Conservation (phyloP, 2,113 vertebrate species). For the Tursiops truncatus region DNA sequence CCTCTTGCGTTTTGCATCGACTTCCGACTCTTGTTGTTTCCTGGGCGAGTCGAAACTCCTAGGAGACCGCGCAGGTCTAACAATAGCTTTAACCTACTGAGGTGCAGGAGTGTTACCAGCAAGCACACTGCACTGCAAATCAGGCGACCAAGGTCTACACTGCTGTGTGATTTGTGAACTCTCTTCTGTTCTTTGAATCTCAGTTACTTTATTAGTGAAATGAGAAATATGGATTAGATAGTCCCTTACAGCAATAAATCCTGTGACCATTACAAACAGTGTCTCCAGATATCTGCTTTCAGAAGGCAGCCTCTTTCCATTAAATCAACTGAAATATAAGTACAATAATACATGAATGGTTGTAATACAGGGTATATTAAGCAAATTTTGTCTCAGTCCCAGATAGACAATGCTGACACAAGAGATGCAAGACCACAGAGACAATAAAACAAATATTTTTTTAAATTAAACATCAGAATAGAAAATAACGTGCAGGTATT, state of each 20-base stretch:
- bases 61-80: no score
- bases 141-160: background rate
- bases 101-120: background rate
- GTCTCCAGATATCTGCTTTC: background rate
- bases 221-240: background rate
- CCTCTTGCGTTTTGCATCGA: no score
- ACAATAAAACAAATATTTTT: background rate
- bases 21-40: no score
- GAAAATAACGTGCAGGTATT: background rate
- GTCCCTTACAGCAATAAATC: background rate
- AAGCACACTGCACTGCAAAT: background rate
- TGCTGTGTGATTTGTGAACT: background rate
- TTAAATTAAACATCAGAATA: background rate
- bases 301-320: background rate
- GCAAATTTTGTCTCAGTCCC: background rate
- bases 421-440: background rate
- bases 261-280: background rate
- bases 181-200: constrained; percentile 24
- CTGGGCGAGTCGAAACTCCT: no score
- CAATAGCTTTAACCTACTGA: background rate
- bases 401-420: background rate
- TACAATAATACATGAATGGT: background rate
- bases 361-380: background rate
- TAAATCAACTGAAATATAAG: background rate
- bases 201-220: background rate